Conservation (phyloP, 2,888 invertebrate genomes). For the Scaptomyza flava region DNA sequence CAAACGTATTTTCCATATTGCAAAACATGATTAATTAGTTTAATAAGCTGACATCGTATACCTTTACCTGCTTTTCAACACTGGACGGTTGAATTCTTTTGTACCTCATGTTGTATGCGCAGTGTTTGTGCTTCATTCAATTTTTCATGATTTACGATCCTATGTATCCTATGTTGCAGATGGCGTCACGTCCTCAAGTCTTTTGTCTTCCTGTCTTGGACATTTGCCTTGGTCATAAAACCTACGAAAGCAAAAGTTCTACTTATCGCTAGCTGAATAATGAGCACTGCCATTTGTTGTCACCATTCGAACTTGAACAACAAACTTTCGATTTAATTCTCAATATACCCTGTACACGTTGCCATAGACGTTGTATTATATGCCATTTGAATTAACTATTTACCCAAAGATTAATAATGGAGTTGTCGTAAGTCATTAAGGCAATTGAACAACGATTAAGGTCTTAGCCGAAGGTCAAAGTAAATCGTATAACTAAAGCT, state of each 20-base stretch:
- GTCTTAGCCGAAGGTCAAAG: background rate
- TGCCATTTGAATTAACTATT: background rate
- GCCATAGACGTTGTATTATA: background rate
- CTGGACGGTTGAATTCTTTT: background rate
- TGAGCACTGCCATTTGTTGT: slow-evolving; percentile 16
- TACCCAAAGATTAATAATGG: background rate
- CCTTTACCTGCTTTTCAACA: background rate
- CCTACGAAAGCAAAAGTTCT: slow-evolving; percentile 11
- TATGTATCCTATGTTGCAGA: slow-evolving; percentile 11
- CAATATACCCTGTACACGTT: slow-evolving; percentile 13
- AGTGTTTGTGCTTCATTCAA: slow-evolving; percentile 15
- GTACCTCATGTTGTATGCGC: slow-evolving; percentile 34
- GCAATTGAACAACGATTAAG: background rate
- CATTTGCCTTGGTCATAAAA: slow-evolving; percentile 21
- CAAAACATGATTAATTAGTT: slow-evolving; percentile 48
- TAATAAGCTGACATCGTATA: slow-evolving; percentile 26
- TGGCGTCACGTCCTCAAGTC: slow-evolving; percentile 47
- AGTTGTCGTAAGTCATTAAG: background rate
- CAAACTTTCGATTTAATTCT: slow-evolving; percentile 35
- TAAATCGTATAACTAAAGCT: background rate
- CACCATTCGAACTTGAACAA: slow-evolving; percentile 19
- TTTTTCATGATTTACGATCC: slow-evolving; percentile 42
- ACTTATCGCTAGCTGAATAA: slow-evolving; percentile 42
- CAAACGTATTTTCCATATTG: background rate
- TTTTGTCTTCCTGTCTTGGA: slow-evolving; percentile 12